Percentiles rank a stretch among this genome's conserved stretches.
These are phyloP conservation scores for Nesogale talazaci DNA, from an alignment of 2,113 vertebrate species.

Conservation along the genomic window DNA sequence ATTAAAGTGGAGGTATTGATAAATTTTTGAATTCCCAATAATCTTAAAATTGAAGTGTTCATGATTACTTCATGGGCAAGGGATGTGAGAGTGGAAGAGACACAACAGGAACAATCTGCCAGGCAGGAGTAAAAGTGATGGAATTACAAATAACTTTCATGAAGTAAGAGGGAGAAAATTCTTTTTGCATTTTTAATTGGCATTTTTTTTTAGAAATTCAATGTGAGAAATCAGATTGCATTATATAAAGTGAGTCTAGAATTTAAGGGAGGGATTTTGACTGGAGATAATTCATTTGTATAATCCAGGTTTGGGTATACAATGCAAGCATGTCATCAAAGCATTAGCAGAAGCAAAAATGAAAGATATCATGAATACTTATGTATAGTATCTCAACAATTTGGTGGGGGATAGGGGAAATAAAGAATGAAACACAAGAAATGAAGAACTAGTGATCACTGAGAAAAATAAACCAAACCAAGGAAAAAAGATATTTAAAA, in stretches of 20 bases:
- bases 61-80: not conserved
- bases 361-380: not conserved
- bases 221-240: not conserved
- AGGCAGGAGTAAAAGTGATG: not conserved
- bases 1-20: not conserved
- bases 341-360: not conserved
- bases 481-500: not conserved
- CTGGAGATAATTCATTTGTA: not conserved
- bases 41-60: not conserved
- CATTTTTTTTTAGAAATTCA: not conserved
- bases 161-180: fast-evolving
- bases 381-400: not conserved
- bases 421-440: not conserved
- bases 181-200: not conserved
- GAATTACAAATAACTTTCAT: not conserved
- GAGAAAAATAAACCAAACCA: not conserved
- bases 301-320: not conserved
- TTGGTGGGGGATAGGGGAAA: not conserved
- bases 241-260: not conserved
- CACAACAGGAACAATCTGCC: not conserved
- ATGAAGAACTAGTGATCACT: not conserved
- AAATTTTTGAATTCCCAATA: not conserved
- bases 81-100: not conserved
- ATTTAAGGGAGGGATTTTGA: not conserved
- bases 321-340: not conserved